These are phyloP conservation scores for Gerris buenoi DNA, from an alignment of 1,140 invertebrate genomes.

Conservation along the genomic window DNA sequence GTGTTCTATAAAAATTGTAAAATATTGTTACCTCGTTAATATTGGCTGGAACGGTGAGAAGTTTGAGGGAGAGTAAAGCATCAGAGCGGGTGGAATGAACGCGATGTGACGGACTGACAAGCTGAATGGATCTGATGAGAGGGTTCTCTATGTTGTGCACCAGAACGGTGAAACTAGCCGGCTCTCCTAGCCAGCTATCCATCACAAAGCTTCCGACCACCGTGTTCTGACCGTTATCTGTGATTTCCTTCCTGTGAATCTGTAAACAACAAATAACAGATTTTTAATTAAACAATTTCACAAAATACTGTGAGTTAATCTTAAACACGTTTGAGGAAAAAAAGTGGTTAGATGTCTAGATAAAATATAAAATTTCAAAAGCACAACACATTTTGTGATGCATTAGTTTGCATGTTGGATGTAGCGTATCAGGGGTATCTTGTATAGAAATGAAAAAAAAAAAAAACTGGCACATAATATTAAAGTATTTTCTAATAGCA, in stretches of 20 bases:
- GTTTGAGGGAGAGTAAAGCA: conserved; percentile 33
- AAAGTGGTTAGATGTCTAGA: too few relatives aligned
- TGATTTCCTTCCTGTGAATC: conserved; percentile 34
- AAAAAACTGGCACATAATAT: too few relatives aligned
- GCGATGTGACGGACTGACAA: conserved; percentile 33
- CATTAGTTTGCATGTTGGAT: too few relatives aligned
- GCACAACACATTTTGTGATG: too few relatives aligned
- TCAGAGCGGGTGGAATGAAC: conserved; percentile 31
- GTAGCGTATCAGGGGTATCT: too few relatives aligned
- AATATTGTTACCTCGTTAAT: conserved; percentile 34
- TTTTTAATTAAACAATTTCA: too few relatives aligned
- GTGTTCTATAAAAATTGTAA: too few relatives aligned
- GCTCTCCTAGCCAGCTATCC: conserved; percentile 32
- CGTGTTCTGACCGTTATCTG: conserved; percentile 28
- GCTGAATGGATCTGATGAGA: conserved; percentile 31
- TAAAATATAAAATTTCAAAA: too few relatives aligned
- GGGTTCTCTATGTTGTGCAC: conserved; percentile 34
- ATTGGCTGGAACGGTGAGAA: conserved; percentile 34
- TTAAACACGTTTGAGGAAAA: too few relatives aligned
- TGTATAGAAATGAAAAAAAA: too few relatives aligned
- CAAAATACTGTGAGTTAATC: too few relatives aligned
- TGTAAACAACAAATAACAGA: conserved; percentile 18
- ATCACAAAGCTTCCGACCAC: conserved; percentile 35
- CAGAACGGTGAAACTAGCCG: conserved; percentile 32
- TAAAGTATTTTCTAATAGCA: too few relatives aligned